phyloP scores from a whole-genome alignment of 2,888 invertebrate genomes.

The Campopleginae sp. region DNA sequence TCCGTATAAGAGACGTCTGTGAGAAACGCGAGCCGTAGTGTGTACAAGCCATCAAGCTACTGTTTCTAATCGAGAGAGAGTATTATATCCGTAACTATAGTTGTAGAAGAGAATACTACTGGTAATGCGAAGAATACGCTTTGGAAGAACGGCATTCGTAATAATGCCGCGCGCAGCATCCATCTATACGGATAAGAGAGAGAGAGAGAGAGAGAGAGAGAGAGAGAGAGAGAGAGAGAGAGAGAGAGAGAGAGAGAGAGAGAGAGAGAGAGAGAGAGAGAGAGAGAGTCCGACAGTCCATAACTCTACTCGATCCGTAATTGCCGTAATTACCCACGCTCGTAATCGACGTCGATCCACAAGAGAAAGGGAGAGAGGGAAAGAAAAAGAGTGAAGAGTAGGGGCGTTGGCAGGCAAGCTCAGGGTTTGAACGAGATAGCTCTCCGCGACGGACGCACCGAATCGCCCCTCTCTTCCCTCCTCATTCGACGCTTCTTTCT shows the following conservation, averaged over 20 bases:
- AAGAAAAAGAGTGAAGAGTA: constrained; percentile 45
- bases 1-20: constrained; percentile 31
- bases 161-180: constrained; percentile 42
- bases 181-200: constrained; percentile 51
- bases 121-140: constrained; percentile 43
- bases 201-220: constrained; percentile 61
- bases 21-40: constrained; percentile 22
- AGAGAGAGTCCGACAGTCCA: constrained; percentile 75
- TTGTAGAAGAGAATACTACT: constrained; percentile 10
- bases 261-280: constrained; percentile 61
- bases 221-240: constrained; percentile 64
- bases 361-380: constrained; percentile 48
- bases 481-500: constrained; percentile 29
- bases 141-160: constrained; percentile 53
- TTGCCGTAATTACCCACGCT: constrained; percentile 75
- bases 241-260: constrained; percentile 61
- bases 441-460: constrained; percentile 36
- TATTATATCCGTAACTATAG: constrained; percentile 52
- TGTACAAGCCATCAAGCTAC: constrained; percentile 45
- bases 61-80: constrained; percentile 55
- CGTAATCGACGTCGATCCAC: constrained; percentile 66
- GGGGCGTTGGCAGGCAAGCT: constrained; percentile 49
- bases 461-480: constrained; percentile 46
- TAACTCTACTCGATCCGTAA: constrained; percentile 77
- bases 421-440: constrained; percentile 56